Evolutionary conservation across 2,888 invertebrate genomes (phyloP).

Genomic region (Crioceris asparagi): DNA sequence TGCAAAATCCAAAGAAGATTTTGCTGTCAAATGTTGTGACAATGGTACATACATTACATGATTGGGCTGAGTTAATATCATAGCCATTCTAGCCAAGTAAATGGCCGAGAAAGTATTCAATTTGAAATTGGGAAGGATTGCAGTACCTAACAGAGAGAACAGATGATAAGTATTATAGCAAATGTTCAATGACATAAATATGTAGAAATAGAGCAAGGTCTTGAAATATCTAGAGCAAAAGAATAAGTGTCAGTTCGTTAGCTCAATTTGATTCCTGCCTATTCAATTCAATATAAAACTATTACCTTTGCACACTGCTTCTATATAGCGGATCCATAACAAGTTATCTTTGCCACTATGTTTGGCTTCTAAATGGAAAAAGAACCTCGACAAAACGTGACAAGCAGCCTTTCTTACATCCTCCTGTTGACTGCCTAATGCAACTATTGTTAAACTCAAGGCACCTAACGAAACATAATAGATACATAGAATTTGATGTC

Average conservation of each 20-base stretch:
- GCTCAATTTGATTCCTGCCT: too few relatives aligned
- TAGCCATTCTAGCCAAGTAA: constrained; percentile 60
- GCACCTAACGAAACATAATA: constrained; percentile 40
- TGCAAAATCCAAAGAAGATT: constrained; percentile 62
- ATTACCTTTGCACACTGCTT: constrained; percentile 54
- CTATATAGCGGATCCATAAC: constrained; percentile 57
- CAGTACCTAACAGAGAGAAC: constrained; percentile 23
- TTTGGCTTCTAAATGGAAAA: constrained; percentile 60
- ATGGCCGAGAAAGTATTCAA: constrained; percentile 43
- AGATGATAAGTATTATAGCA: too few relatives aligned
- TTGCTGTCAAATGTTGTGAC: constrained; percentile 37
- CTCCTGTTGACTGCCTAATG: constrained; percentile 56
- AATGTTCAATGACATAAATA: too few relatives aligned
- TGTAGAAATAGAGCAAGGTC: too few relatives aligned
- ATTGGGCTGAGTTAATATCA: constrained; percentile 62
- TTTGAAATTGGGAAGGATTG: constrained; percentile 24
- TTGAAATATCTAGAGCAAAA: too few relatives aligned
- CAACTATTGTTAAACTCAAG: constrained; percentile 58
- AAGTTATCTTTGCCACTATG: constrained; percentile 52
- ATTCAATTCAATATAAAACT: too few relatives aligned
- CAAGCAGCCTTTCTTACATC: constrained; percentile 62
- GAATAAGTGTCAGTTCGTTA: too few relatives aligned
- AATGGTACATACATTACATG: constrained; percentile 67
- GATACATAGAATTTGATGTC: neutral
- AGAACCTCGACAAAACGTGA: constrained; percentile 62